These are phyloP conservation scores for Muscicapa striata DNA, from an alignment of 2,797 vertebrate genomes.

Conservation along the genomic window DNA sequence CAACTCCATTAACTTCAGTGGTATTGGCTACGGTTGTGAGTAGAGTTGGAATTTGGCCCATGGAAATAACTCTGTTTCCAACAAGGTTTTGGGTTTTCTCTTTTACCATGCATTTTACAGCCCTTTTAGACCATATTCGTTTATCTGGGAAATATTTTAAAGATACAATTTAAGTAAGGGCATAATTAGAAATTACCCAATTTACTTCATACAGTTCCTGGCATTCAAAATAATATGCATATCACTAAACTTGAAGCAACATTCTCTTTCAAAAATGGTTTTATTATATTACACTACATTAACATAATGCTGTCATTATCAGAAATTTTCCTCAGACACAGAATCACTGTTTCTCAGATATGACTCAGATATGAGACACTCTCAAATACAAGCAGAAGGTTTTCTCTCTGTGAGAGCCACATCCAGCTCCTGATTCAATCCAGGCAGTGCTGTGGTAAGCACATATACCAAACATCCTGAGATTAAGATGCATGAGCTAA, in stretches of 20 bases:
- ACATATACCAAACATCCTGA: not conserved
- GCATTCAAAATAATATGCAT: not conserved
- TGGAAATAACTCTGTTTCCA: not conserved
- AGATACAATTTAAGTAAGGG: not conserved
- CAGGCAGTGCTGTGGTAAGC: not conserved
- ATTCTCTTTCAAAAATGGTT: not conserved
- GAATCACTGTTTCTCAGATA: not conserved
- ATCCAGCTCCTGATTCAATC: not conserved
- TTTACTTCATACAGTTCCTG: not conserved
- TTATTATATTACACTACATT: not conserved
- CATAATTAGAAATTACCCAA: not conserved
- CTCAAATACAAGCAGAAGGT: not conserved
- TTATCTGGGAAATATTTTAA: not conserved
- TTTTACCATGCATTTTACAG: not conserved
- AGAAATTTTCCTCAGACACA: not conserved
- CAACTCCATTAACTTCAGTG: slow-evolving; percentile 13
- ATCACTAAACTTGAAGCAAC: not conserved
- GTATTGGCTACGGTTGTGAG: not conserved
- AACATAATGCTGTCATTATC: not conserved
- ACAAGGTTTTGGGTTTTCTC: not conserved
- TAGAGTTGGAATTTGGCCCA: not conserved
- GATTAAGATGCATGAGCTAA: not conserved
- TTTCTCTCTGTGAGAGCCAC: not conserved
- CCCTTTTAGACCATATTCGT: not conserved
- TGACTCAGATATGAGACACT: not conserved